Evolutionary conservation across 2,888 invertebrate species (phyloP), one percentile per base, ranked within the genome.

Genomic region (Leptinotarsa haldemani): DNA sequence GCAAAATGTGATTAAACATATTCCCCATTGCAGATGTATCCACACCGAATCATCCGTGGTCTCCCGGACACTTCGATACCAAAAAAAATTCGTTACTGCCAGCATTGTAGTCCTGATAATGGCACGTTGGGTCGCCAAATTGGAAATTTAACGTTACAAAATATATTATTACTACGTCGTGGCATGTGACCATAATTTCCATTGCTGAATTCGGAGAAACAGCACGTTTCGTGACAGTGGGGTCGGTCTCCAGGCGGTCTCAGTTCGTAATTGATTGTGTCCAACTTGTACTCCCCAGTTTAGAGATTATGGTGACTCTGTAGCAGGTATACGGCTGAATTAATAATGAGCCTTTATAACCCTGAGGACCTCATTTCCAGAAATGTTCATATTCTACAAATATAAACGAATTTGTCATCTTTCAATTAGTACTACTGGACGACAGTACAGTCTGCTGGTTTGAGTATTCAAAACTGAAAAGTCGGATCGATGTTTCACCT

Each of bases 1-100:
- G 53, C 69, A 50, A 70, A 65, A 73, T 73, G 40, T 56, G 69
- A 73, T 73, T 69, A 65, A 69, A 65, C 70, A 69, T 50, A 66
- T 66, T 66, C 3, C 46, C 66, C 25, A n/a, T 50, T 65, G 50
- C 65, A 20, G 65, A 48, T 61, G 61, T 30, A 13, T n/a, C 9
- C 30, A n/a, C 2, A 25, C 46, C 65, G 22, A 40, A 50, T 52
- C 25, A 30, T 52, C 50, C n/a, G 30, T 52, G 47, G 65, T 61
- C 61, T 61, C 61, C 25, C n/a, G 61, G 40, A 61, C n/a, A n/a
- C n/a, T 61, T 56, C 22, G 18, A 12, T 20, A 13, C 9, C 12
- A n/a, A 61, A 61, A 61, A 61, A 61, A 61, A 18, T 30, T 16
- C 18, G 22, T 56, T 56, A 56, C 18, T 18, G 56, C 56, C 56